These are phyloP conservation scores for Nothoprocta perdicaria DNA, from an alignment of 2,113 vertebrate genomes.

Conservation along the genomic window DNA sequence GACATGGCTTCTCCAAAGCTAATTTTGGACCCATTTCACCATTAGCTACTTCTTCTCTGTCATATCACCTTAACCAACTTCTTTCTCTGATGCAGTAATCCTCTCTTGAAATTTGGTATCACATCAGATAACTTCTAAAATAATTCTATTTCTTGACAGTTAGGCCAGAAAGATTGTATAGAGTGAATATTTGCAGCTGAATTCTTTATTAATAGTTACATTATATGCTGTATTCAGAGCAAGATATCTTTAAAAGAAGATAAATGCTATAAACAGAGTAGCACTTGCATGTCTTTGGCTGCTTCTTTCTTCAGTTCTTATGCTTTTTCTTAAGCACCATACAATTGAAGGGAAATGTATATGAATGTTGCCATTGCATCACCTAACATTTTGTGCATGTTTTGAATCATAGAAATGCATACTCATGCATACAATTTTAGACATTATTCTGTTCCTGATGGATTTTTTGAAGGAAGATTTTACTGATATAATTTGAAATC, in stretches of 20 bases:
- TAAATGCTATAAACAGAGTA: slow-evolving; percentile 49
- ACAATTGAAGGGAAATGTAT: slow-evolving; percentile 51
- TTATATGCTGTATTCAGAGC: slow-evolving; percentile 35
- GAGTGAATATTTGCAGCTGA: slow-evolving; percentile 26
- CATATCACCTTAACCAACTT: slow-evolving; percentile 49
- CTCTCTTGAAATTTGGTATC: slow-evolving; percentile 70
- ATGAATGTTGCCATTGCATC: slow-evolving; percentile 60
- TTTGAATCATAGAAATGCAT: slow-evolving; percentile 62
- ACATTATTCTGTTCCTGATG: slow-evolving; percentile 43
- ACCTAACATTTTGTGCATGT: slow-evolving; percentile 29
- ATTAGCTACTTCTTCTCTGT: slow-evolving; percentile 43
- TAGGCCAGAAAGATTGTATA: neutral
- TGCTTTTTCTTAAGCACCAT: slow-evolving; percentile 27
- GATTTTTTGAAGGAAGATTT: slow-evolving; percentile 5
- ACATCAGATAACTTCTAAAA: slow-evolving; percentile 50
- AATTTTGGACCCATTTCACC: slow-evolving; percentile 51
- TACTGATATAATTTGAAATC: slow-evolving; percentile 9
- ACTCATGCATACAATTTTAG: neutral
- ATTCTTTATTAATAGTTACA: neutral
- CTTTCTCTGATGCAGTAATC: slow-evolving; percentile 69
- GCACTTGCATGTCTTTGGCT: slow-evolving; percentile 44
- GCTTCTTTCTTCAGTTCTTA: slow-evolving; percentile 43
- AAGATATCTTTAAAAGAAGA: slow-evolving; percentile 46
- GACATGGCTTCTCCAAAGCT: slow-evolving; percentile 62
- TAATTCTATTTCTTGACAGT: slow-evolving; percentile 24